Evolutionary conservation across 2,888 invertebrate genomes (phyloP).

Genomic region (Timema podura): DNA sequence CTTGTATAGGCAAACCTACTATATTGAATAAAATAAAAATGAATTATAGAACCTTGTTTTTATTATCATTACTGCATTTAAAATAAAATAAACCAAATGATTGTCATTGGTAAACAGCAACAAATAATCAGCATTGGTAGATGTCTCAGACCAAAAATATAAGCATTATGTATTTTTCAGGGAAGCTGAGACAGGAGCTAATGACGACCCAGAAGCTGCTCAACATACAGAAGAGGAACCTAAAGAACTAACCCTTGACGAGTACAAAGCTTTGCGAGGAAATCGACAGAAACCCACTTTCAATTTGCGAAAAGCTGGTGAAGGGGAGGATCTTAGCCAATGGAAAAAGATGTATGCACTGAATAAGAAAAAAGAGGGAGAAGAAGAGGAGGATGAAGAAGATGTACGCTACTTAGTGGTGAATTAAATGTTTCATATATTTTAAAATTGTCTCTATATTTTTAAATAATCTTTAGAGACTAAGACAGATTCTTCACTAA

Average conservation of each 20-base stretch:
- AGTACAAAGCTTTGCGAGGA: constrained; percentile 86
- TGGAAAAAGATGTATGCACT: constrained; percentile 89
- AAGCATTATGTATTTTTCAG: constrained; percentile 27
- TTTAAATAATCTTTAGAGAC: constrained; percentile 19
- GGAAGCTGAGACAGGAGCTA: constrained; percentile 32
- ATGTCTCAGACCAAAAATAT: no score
- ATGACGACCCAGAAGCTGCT: constrained; percentile 37
- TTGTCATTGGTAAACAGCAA: no score
- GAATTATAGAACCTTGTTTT: no score
- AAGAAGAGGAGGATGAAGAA: constrained; percentile 45
- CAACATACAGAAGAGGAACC: constrained; percentile 66
- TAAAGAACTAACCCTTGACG: constrained; percentile 86
- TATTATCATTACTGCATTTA: no score
- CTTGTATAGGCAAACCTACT: no score
- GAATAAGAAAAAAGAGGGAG: constrained; percentile 65
- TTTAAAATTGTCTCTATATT: constrained; percentile 15
- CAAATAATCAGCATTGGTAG: no score
- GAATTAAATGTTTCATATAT: not conserved
- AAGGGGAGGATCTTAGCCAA: constrained; percentile 85
- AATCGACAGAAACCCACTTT: constrained; percentile 79
- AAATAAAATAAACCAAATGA: no score
- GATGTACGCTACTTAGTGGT: constrained; percentile 32
- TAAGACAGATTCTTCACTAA: no score
- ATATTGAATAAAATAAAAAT: no score
- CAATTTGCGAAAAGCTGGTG: constrained; percentile 89